phyloP scores from a whole-genome alignment of 2,888 invertebrate species.

The Prosapia bicincta region DNA sequence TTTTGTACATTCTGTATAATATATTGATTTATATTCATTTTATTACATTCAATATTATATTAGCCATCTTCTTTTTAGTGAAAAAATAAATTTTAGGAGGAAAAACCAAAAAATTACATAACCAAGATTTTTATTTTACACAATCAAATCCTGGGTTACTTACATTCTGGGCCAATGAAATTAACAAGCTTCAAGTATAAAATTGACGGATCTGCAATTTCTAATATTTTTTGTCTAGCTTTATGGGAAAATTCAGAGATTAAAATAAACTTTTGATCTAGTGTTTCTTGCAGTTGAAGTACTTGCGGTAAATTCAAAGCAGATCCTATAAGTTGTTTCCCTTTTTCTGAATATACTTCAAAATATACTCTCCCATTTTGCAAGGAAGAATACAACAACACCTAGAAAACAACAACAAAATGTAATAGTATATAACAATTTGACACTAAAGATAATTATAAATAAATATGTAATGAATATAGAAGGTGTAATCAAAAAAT shows the following conservation, averaged over 20 bases:
- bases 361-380: slow-evolving; percentile 24
- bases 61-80: too few relatives aligned
- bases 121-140: too few relatives aligned
- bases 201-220: slow-evolving; percentile 24
- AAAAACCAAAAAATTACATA: too few relatives aligned
- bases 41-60: too few relatives aligned
- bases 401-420: too few relatives aligned
- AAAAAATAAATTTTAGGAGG: too few relatives aligned
- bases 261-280: slow-evolving; percentile 13
- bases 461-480: too few relatives aligned
- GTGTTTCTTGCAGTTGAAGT: slow-evolving; percentile 19
- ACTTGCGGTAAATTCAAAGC: slow-evolving; percentile 20
- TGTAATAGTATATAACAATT: too few relatives aligned
- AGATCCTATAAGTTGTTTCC: slow-evolving; percentile 9
- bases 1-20: too few relatives aligned
- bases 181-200: slow-evolving; percentile 26
- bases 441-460: too few relatives aligned
- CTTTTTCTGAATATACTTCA: slow-evolving; percentile 19
- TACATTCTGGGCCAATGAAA: slow-evolving; percentile 32
- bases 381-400: slow-evolving; percentile 21
- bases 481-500: too few relatives aligned
- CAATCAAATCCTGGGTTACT: slow-evolving; percentile 17
- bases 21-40: too few relatives aligned
- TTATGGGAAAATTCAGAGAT: slow-evolving; percentile 12
- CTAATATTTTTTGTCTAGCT: slow-evolving; percentile 6